Evolutionary conservation across 2,888 invertebrate genomes (phyloP).

Genomic region (Drosophila quinaria): DNA sequence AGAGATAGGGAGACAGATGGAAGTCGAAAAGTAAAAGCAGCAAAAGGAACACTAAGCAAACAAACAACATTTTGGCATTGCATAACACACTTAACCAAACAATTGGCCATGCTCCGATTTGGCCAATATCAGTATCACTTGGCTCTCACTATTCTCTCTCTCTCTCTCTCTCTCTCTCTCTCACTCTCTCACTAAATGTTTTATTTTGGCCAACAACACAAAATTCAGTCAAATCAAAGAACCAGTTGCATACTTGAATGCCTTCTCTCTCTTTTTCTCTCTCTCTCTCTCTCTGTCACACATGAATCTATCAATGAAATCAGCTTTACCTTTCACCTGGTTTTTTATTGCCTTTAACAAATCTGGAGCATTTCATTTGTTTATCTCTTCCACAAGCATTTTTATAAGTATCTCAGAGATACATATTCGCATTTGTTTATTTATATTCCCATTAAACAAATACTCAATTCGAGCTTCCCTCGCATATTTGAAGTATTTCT

Average conservation of each 20-base stretch:
- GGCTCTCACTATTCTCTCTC: not conserved
- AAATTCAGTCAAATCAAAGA: constrained; percentile 56
- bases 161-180: constrained; percentile 1
- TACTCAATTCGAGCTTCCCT: not conserved
- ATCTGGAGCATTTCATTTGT: constrained; percentile 33
- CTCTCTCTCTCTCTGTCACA: constrained; percentile 1
- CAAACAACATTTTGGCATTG: constrained; percentile 56
- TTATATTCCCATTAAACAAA: constrained; percentile 1
- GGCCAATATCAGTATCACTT: constrained; percentile 74
- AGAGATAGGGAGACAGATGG: constrained; percentile 27
- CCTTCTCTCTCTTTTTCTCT: not conserved
- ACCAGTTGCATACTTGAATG: constrained; percentile 60
- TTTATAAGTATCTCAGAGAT: constrained; percentile 7
- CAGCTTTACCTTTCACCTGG: constrained; percentile 73
- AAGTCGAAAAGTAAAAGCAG: constrained; percentile 70
- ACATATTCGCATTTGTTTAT: constrained; percentile 4
- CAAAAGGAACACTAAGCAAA: constrained; percentile 26
- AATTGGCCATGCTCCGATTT: constrained; percentile 81
- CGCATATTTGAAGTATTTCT: constrained; percentile 9
- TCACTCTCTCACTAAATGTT: constrained; percentile 26
- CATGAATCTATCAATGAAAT: constrained; percentile 49
- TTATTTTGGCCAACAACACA: constrained; percentile 43
- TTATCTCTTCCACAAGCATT: constrained; percentile 4
- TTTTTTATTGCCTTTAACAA: constrained; percentile 21
- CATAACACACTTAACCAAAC: constrained; percentile 74